Evolutionary conservation across 2,888 invertebrate species (phyloP).

Genomic region (Protonemura montana): DNA sequence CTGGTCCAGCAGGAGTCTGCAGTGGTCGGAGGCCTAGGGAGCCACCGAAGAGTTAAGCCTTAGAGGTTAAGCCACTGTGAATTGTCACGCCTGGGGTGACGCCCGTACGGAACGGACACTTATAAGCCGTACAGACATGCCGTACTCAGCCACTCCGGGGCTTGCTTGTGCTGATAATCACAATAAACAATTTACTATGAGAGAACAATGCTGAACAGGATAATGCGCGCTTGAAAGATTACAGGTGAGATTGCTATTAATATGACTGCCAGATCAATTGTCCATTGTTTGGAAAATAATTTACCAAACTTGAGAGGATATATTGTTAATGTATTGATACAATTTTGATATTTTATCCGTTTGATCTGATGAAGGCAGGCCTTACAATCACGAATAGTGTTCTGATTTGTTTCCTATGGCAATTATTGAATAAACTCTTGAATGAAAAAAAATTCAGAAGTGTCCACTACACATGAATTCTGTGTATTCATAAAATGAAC

Average conservation of each 20-base stretch:
- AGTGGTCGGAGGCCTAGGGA: background rate
- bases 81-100: slow-evolving; percentile 3
- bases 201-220: background rate
- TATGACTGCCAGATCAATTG: background rate
- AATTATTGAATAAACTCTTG: too few species aligned
- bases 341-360: too few species aligned
- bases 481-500: too few species aligned
- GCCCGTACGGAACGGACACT: background rate
- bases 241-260: background rate
- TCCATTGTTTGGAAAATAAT: background rate
- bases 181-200: slow-evolving; percentile 1
- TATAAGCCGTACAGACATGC: background rate
- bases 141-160: background rate
- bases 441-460: too few species aligned
- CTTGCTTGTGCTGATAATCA: background rate
- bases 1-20: background rate
- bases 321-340: too few species aligned
- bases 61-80: background rate
- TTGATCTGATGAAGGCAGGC: too few species aligned
- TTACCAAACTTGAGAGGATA: background rate
- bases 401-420: too few species aligned
- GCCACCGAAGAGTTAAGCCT: slow-evolving; percentile 10
- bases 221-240: background rate
- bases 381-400: too few species aligned
- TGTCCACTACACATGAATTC: too few species aligned